Evolutionary conservation across 2,113 vertebrate genomes (phyloP).

Genomic region (Phylloscopus whistleri): DNA sequence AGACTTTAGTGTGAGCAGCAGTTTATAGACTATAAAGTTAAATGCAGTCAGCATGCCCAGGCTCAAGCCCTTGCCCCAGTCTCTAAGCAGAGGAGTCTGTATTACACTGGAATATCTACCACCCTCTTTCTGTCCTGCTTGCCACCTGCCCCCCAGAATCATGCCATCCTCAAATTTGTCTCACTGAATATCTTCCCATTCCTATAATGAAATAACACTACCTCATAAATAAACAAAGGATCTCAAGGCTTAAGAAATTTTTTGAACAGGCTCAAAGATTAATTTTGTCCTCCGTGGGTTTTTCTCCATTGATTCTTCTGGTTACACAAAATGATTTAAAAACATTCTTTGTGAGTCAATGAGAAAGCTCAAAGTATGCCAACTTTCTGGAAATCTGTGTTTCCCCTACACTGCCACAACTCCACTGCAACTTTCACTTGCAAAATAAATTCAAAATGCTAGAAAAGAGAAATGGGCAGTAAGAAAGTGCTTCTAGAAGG

Average conservation of each 20-base stretch:
- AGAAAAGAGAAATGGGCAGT: not conserved
- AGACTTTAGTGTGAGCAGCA: not conserved
- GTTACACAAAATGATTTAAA: not conserved
- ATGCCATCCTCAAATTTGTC: not conserved
- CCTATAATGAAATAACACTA: not conserved
- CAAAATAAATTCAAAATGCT: not conserved
- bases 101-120: not conserved
- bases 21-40: not conserved
- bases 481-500: not conserved
- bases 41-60: not conserved
- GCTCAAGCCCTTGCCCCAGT: not conserved
- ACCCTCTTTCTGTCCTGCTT: not conserved
- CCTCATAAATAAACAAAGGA: not conserved
- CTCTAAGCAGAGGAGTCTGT: not conserved
- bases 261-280: not conserved
- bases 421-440: not conserved
- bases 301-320: not conserved
- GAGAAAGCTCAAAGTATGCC: not conserved
- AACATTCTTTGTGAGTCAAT: not conserved
- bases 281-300: not conserved
- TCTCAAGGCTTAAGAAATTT: not conserved
- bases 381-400: not conserved
- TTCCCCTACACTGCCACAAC: not conserved
- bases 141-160: not conserved
- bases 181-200: not conserved